Evolutionary conservation across 2,113 vertebrate genomes (phyloP), one percentile per base, ranked within the genome.

Genomic region (Grallaria varia): DNA sequence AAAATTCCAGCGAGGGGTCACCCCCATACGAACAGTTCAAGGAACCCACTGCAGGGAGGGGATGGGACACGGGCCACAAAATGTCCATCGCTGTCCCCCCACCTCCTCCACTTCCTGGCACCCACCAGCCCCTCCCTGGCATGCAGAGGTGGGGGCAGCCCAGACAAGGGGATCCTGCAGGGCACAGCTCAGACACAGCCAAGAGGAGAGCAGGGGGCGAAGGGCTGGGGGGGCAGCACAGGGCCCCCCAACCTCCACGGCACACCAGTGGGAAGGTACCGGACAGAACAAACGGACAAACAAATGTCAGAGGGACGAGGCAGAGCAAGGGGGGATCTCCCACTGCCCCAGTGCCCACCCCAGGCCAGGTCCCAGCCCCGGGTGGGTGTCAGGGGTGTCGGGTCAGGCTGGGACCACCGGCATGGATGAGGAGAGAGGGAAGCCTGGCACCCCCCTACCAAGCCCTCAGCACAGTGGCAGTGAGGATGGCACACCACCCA

Each of bases 1-100:
- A 97, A 96, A 83, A 97, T 96, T 91, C 83, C 84, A 97, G 95
- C 5, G 30, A 10, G 90, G 97, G 96, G 96, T 97, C 40, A 17
- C 40, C 96, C 96, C 97, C 93, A 92, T 93, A 97, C 84, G 5
- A 79, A 94, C 28, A 97, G 96, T 97, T 98, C 95, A 97, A 96
- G 95, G 95, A 98, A 98, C 94, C 80, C 96, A 97, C 93, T 89
- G 89, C 22, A 17, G 14, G 66, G 50, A 52, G 13, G 6, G 35
- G 58, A 1, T 12, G 39, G 71, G 53, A 52, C 20, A 59, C 39
- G 49, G 75, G 24, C 71, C 63, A 62, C 37, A 56, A 53, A 76
- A 59, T 4, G 3, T 19, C 62, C 17, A 19, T 27, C 87, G 37
- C 2, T 19, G 79, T 71, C 31, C 63, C 19, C 45, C n/a, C 30